Evolutionary conservation across 2,888 invertebrate species (phyloP), one percentile per base, ranked within the genome.

Genomic region (Heliconius hortense): DNA sequence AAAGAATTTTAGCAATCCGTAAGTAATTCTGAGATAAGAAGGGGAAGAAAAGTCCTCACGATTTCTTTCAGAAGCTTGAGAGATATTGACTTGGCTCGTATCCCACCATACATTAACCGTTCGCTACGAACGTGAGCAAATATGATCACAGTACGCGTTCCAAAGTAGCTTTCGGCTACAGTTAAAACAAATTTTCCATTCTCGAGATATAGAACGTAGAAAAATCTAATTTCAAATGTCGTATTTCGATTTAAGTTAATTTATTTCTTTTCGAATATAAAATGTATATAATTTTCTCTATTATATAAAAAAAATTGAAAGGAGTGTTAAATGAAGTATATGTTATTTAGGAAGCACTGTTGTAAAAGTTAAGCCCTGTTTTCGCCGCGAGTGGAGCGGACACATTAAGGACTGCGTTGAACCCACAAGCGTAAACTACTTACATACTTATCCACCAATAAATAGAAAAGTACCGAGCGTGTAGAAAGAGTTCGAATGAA

Each of bases 21-120:
- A 13, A 64, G 13, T 39, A n/a, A 15, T 43, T 66, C 43, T 18
- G 24, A 35, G 31, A 56, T 31, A 56, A n/a, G n/a, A 56, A 31
- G 3, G 15, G 31, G 69, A 53, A 31, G 72, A 67, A 66, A 56
- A 82, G 80, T 78, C 82, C 82, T 79, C 82, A 81, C 82, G 82
- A 81, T 81, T 80, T 78, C 78, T 80, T 82, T 82, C 68, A 69
- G 79, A 75, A 69, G 72, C 76, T 75, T 74, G 75, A 74, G 68
- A 74, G 67, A 79, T 79, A 81, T 82, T 78, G 79, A 80, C 79
- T 80, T 79, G 77, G 79, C 79, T 79, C 77, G 78, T 78, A 82
- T 82, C 79, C 79, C 77, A 78, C 79, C 77, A 78, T 81, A 78
- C 82, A 80, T 79, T 80, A 79, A 77, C 75, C 74, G 80, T 72